A percentile compares a stretch with the other conserved stretches of the same genome.
Conservation (phyloP, 1,140 invertebrate genomes). For the Thaumetopoea pityocampa region DNA sequence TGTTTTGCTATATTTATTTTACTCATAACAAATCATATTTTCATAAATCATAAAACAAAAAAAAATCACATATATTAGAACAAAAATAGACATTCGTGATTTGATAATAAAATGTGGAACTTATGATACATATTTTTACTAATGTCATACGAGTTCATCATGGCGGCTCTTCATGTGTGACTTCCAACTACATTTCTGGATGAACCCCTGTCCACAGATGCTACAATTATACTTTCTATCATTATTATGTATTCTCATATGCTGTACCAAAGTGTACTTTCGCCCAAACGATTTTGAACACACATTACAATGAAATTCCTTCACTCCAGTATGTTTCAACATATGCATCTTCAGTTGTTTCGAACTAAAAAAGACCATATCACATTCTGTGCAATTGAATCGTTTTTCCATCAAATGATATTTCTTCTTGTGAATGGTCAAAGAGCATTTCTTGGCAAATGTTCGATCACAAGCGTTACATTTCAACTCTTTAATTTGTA, state of each 20-base stretch:
- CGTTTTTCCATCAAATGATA: slow-evolving; percentile 48
- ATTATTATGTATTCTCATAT: slow-evolving; percentile 10
- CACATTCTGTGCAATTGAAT: slow-evolving; percentile 5
- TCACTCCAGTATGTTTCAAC: slow-evolving; percentile 1
- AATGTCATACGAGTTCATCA: neutral
- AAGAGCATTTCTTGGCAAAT: slow-evolving; percentile 33
- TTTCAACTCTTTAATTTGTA: slow-evolving; percentile 27
- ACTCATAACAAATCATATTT: no score
- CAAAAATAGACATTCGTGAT: no score
- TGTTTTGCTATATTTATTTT: no score
- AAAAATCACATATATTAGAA: no score
- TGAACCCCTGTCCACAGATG: slow-evolving; percentile 3
- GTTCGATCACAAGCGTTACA: slow-evolving; percentile 46
- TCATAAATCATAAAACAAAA: no score
- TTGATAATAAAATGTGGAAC: no score
- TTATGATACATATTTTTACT: slow-evolving; percentile 1
- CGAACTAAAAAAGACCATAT: slow-evolving; percentile 5
- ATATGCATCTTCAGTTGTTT: neutral
- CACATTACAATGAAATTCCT: slow-evolving; percentile 4
- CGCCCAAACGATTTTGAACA: slow-evolving; percentile 4
- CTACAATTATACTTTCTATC: slow-evolving; percentile 7
- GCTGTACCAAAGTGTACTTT: neutral
- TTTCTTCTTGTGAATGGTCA: slow-evolving; percentile 38
- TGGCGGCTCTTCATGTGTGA: slow-evolving; percentile 3
- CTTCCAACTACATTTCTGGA: slow-evolving; percentile 2